Evolutionary conservation across 2,113 vertebrate species (phyloP).

Genomic region (Carassius gibelio): DNA sequence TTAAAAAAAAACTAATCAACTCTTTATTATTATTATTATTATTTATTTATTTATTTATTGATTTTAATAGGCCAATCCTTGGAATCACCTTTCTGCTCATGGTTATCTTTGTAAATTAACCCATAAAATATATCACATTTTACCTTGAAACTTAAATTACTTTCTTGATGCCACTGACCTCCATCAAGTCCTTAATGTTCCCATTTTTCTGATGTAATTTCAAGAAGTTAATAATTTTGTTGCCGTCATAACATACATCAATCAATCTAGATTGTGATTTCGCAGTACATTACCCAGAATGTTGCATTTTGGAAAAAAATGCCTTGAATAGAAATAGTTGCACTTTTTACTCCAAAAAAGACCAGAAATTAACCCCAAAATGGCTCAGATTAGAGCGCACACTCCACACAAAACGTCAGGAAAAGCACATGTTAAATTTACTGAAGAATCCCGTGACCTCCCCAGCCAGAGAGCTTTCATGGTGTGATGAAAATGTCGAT

Average conservation of each 20-base stretch:
- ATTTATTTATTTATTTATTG: too few relatives aligned
- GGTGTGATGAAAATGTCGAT: conserved; percentile 2
- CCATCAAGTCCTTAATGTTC: neutral
- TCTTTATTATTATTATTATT: too few relatives aligned
- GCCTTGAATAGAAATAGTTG: neutral
- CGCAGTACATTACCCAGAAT: neutral
- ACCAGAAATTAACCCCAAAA: neutral
- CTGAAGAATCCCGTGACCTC: neutral
- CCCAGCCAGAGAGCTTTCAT: neutral
- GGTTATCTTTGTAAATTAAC: neutral
- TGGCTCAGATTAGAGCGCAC: neutral
- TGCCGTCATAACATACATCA: neutral
- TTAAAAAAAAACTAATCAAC: neutral
- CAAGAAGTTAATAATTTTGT: neutral
- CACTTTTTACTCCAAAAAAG: neutral
- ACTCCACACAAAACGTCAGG: neutral
- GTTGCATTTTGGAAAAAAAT: neutral
- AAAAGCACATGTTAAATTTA: neutral
- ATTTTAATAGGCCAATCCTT: neutral
- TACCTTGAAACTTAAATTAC: neutral
- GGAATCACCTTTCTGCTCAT: neutral
- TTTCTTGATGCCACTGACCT: neutral
- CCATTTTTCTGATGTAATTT: neutral
- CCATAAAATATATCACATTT: neutral
- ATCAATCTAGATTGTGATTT: conserved; percentile 2